phyloP scores from a whole-genome alignment of 2,888 invertebrate species.

The Rhagonycha fulva region DNA sequence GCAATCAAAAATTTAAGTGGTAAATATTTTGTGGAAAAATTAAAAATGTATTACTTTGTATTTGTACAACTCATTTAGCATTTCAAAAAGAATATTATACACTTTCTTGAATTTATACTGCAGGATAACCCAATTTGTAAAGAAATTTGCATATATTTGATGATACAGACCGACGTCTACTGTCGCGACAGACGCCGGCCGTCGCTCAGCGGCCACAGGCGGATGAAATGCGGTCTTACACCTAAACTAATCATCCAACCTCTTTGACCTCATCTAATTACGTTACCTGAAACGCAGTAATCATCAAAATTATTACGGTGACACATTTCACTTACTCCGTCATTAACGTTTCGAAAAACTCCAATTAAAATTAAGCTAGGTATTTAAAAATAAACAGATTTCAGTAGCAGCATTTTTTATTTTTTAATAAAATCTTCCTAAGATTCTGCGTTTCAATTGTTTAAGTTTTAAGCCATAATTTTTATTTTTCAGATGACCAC shows the following conservation, averaged over 20 bases:
- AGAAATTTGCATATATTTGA: constrained; percentile 34
- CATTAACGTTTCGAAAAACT: neutral
- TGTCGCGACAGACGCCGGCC: constrained; percentile 35
- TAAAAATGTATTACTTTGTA: neutral
- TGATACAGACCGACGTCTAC: constrained; percentile 35
- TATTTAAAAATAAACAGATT: no score
- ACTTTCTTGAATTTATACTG: constrained; percentile 22
- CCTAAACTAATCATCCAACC: constrained; percentile 54
- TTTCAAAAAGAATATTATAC: constrained; percentile 15
- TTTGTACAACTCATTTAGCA: neutral
- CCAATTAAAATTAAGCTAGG: neutral
- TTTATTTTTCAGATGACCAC: constrained; percentile 81
- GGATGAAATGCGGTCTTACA: constrained; percentile 51
- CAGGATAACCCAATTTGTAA: constrained; percentile 21
- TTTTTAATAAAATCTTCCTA: neutral
- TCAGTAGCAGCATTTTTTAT: neutral
- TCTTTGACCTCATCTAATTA: constrained; percentile 56
- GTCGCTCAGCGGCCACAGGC: constrained; percentile 34
- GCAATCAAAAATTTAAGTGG: neutral
- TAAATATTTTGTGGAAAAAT: neutral
- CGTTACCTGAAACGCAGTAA: constrained; percentile 49
- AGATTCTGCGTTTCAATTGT: no score
- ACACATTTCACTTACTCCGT: constrained; percentile 15
- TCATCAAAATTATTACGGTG: constrained; percentile 25
- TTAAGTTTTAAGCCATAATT: no score